Percentiles rank a stretch among this genome's conserved stretches.
phyloP scores from a whole-genome alignment of 2,797 vertebrate genomes.

The Podargus strigoides region DNA sequence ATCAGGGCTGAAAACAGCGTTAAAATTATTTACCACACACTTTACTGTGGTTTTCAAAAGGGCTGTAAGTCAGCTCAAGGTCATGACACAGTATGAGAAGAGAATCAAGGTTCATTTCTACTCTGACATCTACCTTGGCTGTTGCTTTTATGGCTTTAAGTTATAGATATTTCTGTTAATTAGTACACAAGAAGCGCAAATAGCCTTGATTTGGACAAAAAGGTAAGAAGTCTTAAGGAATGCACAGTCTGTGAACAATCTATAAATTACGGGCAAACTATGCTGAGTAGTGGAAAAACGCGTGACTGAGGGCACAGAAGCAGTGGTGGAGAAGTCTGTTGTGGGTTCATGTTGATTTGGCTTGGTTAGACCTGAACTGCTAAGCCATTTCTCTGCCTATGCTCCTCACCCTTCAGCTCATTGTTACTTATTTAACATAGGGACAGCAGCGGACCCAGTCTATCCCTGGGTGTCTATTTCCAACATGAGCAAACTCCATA shows the following conservation, averaged over 20 bases:
- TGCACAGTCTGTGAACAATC: fast-evolving
- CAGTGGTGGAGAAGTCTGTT: background rate
- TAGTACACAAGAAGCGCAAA: background rate
- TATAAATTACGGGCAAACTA: background rate
- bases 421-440: background rate
- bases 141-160: background rate
- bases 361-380: background rate
- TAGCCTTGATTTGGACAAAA: background rate
- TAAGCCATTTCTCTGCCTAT: background rate
- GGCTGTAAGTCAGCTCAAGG: background rate
- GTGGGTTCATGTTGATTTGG: background rate
- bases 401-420: background rate
- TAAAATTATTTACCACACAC: background rate
- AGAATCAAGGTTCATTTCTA: background rate
- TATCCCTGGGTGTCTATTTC: background rate
- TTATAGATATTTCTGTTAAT: background rate
- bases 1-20: background rate
- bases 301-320: background rate
- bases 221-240: background rate
- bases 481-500: background rate
- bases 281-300: background rate
- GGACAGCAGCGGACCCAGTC: background rate
- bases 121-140: background rate
- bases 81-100: background rate
- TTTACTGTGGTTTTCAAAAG: background rate